These are phyloP conservation scores for Pelosia muscerda DNA, from an alignment of 2,888 invertebrate genomes.

Conservation along the genomic window DNA sequence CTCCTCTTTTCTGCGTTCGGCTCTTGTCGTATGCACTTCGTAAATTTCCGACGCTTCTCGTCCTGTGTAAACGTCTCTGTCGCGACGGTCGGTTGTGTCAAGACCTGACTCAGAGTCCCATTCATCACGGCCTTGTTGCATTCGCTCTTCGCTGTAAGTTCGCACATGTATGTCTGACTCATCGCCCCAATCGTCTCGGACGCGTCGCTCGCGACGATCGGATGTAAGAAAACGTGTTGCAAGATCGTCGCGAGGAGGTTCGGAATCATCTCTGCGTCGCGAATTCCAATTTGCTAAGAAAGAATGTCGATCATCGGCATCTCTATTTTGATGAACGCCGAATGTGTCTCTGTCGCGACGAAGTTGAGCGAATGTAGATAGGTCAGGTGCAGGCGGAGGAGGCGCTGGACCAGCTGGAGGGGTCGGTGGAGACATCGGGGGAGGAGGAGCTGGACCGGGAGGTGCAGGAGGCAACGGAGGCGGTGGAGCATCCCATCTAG, in stretches of 20 bases:
- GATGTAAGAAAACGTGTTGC: conserved; percentile 79
- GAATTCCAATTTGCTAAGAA: conserved; percentile 85
- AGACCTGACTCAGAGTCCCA: conserved; percentile 83
- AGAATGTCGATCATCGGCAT: conserved; percentile 84
- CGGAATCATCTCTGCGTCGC: conserved; percentile 75
- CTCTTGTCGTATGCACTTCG: conserved; percentile 76
- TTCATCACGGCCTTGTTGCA: conserved; percentile 73
- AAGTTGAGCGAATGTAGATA: conserved; percentile 88
- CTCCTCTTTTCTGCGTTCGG: conserved; percentile 74
- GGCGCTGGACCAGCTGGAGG: conserved; percentile 89
- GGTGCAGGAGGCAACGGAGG: conserved; percentile 89
- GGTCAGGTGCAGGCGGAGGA: conserved; percentile 84
- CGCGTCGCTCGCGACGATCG: conserved; percentile 72
- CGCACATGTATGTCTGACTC: conserved; percentile 67
- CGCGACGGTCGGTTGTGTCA: conserved; percentile 69
- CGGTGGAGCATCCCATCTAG: conserved; percentile 88
- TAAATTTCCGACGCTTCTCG: conserved; percentile 82
- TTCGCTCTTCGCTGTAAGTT: conserved; percentile 73
- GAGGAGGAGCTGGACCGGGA: conserved; percentile 88
- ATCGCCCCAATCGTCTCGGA: conserved; percentile 79
- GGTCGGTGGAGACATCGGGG: conserved; percentile 88
- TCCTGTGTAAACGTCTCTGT: conserved; percentile 76
- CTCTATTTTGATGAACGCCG: conserved; percentile 90
- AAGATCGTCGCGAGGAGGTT: conserved; percentile 74
- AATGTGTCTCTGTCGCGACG: conserved; percentile 91